These are phyloP conservation scores for Oscheius sp. DNA, from an alignment of 2,888 invertebrate species.

Conservation along the genomic window DNA sequence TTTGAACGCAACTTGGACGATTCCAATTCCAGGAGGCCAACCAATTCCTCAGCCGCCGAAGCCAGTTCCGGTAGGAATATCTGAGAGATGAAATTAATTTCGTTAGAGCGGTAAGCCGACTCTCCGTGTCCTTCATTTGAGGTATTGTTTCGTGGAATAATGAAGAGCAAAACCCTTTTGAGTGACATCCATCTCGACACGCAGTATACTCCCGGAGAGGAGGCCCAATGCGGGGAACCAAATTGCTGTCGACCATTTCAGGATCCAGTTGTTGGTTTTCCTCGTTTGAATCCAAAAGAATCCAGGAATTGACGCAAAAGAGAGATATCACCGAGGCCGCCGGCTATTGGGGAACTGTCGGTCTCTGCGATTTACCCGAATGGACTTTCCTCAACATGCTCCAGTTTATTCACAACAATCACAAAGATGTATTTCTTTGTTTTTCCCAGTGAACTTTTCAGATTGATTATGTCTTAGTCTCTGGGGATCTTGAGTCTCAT, in stretches of 20 bases:
- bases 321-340: constrained; percentile 40
- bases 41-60: constrained; percentile 42
- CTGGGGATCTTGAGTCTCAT: constrained; percentile 62
- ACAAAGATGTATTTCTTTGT: constrained; percentile 38
- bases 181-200: constrained; percentile 65
- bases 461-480: constrained; percentile 63
- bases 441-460: constrained; percentile 9
- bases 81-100: not conserved
- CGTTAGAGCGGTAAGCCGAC: constrained; percentile 51
- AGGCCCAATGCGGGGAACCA: constrained; percentile 92
- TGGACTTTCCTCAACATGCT: constrained; percentile 62
- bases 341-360: constrained; percentile 59
- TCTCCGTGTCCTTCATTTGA: constrained; percentile 57
- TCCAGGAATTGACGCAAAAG: too few relatives aligned
- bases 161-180: too few relatives aligned
- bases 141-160: too few relatives aligned
- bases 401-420: constrained; percentile 46
- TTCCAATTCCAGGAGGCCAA: constrained; percentile 57
- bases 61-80: constrained; percentile 34
- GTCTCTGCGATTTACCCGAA: constrained; percentile 61
- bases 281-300: too few relatives aligned
- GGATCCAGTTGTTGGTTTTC: constrained; percentile 16
- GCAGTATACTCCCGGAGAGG: constrained; percentile 45
- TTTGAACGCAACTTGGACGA: constrained; percentile 50
- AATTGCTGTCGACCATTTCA: constrained; percentile 80